Evolutionary conservation across 2,888 invertebrate genomes (phyloP), one percentile per base, ranked within the genome.

Genomic region (Drosophila anomalata): DNA sequence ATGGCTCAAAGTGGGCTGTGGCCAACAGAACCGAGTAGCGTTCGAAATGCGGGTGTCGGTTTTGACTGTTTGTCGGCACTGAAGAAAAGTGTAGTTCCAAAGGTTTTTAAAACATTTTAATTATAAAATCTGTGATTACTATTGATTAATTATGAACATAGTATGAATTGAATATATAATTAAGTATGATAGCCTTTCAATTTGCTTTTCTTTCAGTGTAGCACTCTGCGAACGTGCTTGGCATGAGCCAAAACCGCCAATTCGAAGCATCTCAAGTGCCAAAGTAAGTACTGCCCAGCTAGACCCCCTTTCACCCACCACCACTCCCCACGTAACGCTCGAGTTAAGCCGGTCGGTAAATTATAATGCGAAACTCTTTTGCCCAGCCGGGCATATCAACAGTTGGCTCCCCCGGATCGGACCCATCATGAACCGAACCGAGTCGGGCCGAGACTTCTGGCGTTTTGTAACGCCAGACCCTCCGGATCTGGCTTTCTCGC

Each of bases 351-450:
- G 69, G 72, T 63, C 75, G 75, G 73, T 73, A 78, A 81, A 84
- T 77, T 87, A 81, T 71, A 87, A 84, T 84, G 82, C 88, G 85
- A 88, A 84, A 88, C 87, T 80, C 73, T 87, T 81, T 84, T 76
- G 74, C 75, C 68, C 82, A 88, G 73, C 88, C 68, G 83, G 68
- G 87, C 88, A 88, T 88, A 85, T 85, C 88, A 85, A 85, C 85
- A 88, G 85, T 85, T 85, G 84, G 85, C 72, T 67, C 44, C 48
- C 26, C 55, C 47, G 20, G 22, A 26, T 44, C 42, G 29, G 24
- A 17, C 31, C 8, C 29, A 26, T 44, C n/a, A n/a, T 24, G 22
- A 46, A 24, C 29, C 53, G 17, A 67, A 75, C 54, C 31, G 41
- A 24, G 11, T 8, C 20, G 52, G 36, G 36, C 24, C 36, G 36